Evolutionary conservation across 2,113 vertebrate genomes (phyloP), one percentile per base, ranked within the genome.

Genomic region (Ceyx melanurus): DNA sequence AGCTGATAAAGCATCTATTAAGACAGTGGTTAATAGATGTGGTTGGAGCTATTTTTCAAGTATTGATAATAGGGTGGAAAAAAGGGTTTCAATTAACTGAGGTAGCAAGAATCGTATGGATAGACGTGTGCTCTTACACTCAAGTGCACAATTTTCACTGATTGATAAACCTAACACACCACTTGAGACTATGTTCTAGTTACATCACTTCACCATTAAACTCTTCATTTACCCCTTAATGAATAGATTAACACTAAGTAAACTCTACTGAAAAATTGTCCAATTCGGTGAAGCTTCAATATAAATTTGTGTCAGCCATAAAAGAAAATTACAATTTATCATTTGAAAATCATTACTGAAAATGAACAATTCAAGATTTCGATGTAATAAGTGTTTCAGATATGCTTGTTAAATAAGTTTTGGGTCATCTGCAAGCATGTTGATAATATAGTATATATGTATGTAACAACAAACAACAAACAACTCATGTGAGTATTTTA

Each of bases 91-190:
- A 89, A 93, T 92, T 96, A 95, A 90, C 73, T 48, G 86, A 97
- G 93, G 66, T 57, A 82, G 93, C 93, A 82, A 93, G 87, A 95
- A 93, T 91, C 81, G 73, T 80, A 95, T 43, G 33, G 84, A 94
- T 94, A 97, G 94, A 87, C 70, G 65, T 58, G 46, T 65, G 74
- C 89, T 95, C 67, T 96, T 90, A 86, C 80, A 85, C 72, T 97
- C 94, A 96, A 94, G 95, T 80, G 94, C 96, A 96, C 79, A 97
- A 89, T 97, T 97, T 96, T 94, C 93, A 91, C 81, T 97, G 95
- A 97, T 92, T 95, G 92, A 96, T 96, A 97, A 97, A 97, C 90
- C 77, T 93, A 97, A 96, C 86, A 95, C 58, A 94, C 46, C 88
- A 95, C 96, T 97, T 96, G 82, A 96, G 95, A 94, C 91, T 93